These are phyloP conservation scores for Gallinago stenura DNA, from an alignment of 2,797 vertebrate species.

Conservation along the genomic window DNA sequence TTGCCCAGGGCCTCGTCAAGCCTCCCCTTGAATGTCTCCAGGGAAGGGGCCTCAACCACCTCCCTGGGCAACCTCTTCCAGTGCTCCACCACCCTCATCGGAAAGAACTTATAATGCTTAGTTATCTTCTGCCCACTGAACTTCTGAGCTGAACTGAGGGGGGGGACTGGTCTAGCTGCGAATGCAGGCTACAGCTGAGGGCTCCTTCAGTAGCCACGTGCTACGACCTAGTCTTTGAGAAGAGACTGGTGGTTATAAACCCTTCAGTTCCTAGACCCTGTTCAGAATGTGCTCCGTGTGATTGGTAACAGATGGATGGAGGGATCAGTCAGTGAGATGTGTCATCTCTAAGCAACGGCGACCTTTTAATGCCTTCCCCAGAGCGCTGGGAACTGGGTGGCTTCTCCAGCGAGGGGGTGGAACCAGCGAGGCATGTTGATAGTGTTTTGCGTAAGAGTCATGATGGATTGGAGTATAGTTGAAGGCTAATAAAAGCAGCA, in stretches of 20 bases:
- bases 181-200: background rate
- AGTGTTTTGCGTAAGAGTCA: slow-evolving; percentile 40
- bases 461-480: background rate
- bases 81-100: too few species aligned
- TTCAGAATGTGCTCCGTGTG: background rate
- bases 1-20: too few species aligned
- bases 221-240: background rate
- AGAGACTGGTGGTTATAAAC: background rate
- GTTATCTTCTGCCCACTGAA: background rate
- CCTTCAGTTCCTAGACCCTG: background rate
- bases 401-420: slow-evolving; percentile 7
- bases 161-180: background rate
- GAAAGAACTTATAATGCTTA: background rate
- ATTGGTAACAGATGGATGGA: slow-evolving; percentile 42
- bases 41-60: too few species aligned
- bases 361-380: slow-evolving; percentile 41
- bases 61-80: too few species aligned
- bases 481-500: slow-evolving; percentile 51
- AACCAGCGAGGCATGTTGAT: background rate
- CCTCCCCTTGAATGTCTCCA: too few species aligned
- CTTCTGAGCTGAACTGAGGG: background rate
- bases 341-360: slow-evolving; percentile 45
- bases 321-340: slow-evolving; percentile 42
- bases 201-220: background rate
- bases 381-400: background rate